A percentile compares a stretch with the other conserved stretches of the same genome.
These are phyloP conservation scores for Notodonta ziczac DNA, from an alignment of 2,888 invertebrate genomes.

Conservation along the genomic window DNA sequence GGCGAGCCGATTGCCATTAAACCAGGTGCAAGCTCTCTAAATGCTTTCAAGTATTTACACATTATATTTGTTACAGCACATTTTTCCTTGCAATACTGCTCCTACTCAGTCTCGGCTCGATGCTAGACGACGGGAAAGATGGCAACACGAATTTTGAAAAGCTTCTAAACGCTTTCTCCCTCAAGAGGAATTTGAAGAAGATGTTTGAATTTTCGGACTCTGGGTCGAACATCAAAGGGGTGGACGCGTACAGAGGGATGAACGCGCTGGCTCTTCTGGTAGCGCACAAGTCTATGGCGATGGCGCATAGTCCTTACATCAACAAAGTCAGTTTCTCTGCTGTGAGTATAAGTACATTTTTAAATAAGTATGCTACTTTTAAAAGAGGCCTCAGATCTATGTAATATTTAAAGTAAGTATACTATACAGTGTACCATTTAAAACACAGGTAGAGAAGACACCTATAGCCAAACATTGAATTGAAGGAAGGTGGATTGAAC, in stretches of 20 bases:
- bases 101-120: slow-evolving; percentile 69
- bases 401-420: no score
- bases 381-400: no score
- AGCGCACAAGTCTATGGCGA: slow-evolving; percentile 85
- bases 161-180: slow-evolving; percentile 78
- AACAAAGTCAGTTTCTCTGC: slow-evolving; percentile 82
- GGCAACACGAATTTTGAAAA: slow-evolving; percentile 77
- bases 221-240: slow-evolving; percentile 70
- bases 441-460: not conserved
- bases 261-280: slow-evolving; percentile 82
- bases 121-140: slow-evolving; percentile 73
- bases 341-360: slow-evolving; percentile 59
- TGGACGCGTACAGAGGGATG: slow-evolving; percentile 82
- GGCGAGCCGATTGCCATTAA: no score
- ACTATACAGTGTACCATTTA: no score
- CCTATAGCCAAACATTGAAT: not conserved
- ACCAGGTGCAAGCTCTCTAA: no score
- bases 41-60: no score
- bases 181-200: slow-evolving; percentile 76
- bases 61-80: slow-evolving; percentile 58
- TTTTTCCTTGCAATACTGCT: slow-evolving; percentile 73
- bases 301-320: slow-evolving; percentile 84
- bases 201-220: slow-evolving; percentile 71
- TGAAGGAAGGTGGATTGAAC: no score
- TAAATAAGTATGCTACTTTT: no score